Evolutionary conservation across 2,113 vertebrate genomes (phyloP).

Genomic region (Callospermophilus lateralis): DNA sequence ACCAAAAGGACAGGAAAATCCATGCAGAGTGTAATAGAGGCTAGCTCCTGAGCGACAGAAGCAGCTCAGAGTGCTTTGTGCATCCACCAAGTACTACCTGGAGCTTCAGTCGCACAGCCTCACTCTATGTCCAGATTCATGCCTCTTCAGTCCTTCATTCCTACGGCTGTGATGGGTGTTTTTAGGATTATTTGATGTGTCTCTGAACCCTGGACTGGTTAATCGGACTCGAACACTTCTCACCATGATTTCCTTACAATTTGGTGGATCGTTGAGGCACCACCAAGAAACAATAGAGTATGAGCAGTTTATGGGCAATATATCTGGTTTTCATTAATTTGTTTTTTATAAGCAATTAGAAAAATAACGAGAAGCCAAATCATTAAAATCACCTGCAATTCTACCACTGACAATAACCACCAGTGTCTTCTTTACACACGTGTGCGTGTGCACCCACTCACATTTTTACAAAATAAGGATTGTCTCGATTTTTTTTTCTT

Average conservation of each 20-base stretch:
- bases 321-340: not conserved
- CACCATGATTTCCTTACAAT: not conserved
- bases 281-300: not conserved
- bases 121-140: not conserved
- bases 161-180: not conserved
- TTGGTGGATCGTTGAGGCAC: not conserved
- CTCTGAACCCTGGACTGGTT: not conserved
- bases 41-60: not conserved
- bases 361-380: not conserved
- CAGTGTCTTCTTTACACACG: not conserved
- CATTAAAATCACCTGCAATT: not conserved
- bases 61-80: not conserved
- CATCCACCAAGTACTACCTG: not conserved
- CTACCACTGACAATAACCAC: not conserved
- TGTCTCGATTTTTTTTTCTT: not conserved
- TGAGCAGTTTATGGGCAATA: not conserved
- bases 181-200: not conserved
- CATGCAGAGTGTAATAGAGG: not conserved
- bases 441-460: too few relatives aligned
- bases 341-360: not conserved
- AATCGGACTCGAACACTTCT: not conserved
- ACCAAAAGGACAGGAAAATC: not conserved
- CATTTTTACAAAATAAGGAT: not conserved
- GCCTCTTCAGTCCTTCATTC: not conserved
- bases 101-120: not conserved